Evolutionary conservation across 2,797 vertebrate genomes (phyloP).

Genomic region (Centroberyx gerrardi): DNA sequence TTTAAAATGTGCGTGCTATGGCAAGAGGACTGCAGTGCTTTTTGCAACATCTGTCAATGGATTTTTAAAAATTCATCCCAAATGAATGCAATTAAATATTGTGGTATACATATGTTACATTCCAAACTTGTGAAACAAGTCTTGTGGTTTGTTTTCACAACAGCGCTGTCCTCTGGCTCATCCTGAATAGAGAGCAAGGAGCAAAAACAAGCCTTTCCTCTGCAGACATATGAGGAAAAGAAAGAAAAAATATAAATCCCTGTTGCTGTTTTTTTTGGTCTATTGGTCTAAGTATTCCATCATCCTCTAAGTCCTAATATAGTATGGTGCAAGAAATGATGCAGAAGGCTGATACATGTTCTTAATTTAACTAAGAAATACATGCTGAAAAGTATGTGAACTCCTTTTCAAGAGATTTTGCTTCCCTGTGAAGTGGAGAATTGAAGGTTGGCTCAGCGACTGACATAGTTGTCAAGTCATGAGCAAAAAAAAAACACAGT

Average conservation of each 20-base stretch:
- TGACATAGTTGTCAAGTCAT: neutral
- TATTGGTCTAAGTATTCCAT: no score
- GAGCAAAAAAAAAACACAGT: neutral
- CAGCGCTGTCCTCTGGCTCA: neutral
- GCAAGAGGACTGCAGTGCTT: neutral
- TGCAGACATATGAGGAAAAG: neutral
- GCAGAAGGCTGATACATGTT: no score
- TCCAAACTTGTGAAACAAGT: conserved; percentile 8
- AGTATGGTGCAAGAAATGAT: no score
- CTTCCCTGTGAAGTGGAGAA: neutral
- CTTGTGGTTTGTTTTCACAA: conserved; percentile 28
- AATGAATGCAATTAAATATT: neutral
- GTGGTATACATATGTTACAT: conserved; percentile 5
- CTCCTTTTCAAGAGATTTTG: neutral
- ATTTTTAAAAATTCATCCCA: conserved; percentile 3
- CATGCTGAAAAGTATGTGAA: neutral
- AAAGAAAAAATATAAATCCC: neutral
- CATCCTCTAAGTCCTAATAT: neutral
- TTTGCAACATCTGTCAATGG: neutral
- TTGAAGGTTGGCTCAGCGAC: neutral
- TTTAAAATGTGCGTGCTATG: neutral
- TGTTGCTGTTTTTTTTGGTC: no score
- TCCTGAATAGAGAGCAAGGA: neutral
- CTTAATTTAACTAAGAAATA: no score
- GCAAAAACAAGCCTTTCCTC: neutral